These are phyloP conservation scores for Xestia c-nigrum DNA, from an alignment of 2,888 invertebrate genomes.

Conservation along the genomic window DNA sequence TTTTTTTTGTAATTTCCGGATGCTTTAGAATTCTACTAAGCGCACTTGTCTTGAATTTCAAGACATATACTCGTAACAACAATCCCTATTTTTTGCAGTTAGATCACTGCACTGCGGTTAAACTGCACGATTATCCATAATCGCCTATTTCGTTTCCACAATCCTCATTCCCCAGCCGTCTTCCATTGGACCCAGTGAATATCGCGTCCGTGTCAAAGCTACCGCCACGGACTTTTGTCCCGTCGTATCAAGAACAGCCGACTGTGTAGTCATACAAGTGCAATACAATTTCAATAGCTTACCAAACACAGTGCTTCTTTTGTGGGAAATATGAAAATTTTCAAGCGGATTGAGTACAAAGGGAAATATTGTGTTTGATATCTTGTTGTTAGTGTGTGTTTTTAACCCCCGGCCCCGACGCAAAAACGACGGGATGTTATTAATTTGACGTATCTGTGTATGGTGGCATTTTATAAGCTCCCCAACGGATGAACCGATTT, in stretches of 20 bases:
- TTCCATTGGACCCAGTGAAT: slow-evolving; percentile 39
- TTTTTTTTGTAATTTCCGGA: no score
- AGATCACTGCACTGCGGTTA: neutral
- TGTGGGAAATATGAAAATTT: slow-evolving; percentile 2
- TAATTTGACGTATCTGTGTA: no score
- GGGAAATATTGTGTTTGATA: neutral
- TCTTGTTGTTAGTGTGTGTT: neutral
- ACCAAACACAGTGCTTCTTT: slow-evolving; percentile 9
- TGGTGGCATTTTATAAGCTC: no score
- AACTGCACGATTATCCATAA: neutral
- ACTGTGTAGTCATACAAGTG: slow-evolving; percentile 13
- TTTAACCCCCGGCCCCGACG: no score
- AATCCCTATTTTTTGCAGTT: neutral
- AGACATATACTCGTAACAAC: neutral
- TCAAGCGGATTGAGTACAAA: neutral
- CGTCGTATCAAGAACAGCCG: slow-evolving; percentile 1
- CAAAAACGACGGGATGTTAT: no score
- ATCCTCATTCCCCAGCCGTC: slow-evolving; percentile 16
- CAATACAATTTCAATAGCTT: slow-evolving; percentile 33
- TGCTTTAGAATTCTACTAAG: no score
- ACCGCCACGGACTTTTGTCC: slow-evolving; percentile 18
- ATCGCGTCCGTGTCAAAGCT: slow-evolving; percentile 26
- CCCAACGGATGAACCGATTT: no score
- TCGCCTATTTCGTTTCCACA: slow-evolving; percentile 4
- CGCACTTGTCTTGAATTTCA: no score